Evolutionary conservation across 2,113 vertebrate species (phyloP).

Genomic region (Percopsis transmontana): DNA sequence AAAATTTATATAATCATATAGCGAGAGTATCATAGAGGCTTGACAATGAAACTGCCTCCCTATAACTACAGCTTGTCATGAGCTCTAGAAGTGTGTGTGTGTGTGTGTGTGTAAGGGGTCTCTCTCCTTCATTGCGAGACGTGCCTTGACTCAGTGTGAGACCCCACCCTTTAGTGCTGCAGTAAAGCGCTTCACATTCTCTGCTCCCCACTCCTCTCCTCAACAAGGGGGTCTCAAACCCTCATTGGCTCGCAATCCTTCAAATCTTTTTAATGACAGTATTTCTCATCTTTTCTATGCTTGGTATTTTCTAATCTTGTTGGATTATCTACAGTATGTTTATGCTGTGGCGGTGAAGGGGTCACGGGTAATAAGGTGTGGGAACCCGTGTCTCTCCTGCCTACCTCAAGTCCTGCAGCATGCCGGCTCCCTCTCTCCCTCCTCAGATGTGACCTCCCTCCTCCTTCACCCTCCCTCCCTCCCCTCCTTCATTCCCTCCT

Average conservation of each 20-base stretch:
- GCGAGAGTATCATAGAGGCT: not conserved
- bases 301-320: not conserved
- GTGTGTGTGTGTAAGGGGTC: slow-evolving; percentile 16
- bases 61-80: not conserved
- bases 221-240: not conserved
- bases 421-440: not conserved
- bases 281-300: no score
- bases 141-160: slow-evolving; percentile 50
- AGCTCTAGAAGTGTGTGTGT: slow-evolving; percentile 24
- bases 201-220: slow-evolving; percentile 20
- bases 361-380: not conserved
- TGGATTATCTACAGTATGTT: not conserved
- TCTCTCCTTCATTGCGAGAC: slow-evolving; percentile 42
- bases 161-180: slow-evolving; percentile 68
- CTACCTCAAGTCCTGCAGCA: slow-evolving; percentile 1
- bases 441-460: not conserved
- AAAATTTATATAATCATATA: no score
- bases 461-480: slow-evolving; percentile 3
- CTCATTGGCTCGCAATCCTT: no score
- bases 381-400: not conserved
- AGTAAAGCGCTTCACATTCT: slow-evolving; percentile 60
- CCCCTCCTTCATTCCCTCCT: not conserved
- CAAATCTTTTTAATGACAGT: no score
- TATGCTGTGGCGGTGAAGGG: not conserved
- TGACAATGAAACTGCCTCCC: no score